phyloP scores from a whole-genome alignment of 2,888 invertebrate species.

The Tipula helvola region DNA sequence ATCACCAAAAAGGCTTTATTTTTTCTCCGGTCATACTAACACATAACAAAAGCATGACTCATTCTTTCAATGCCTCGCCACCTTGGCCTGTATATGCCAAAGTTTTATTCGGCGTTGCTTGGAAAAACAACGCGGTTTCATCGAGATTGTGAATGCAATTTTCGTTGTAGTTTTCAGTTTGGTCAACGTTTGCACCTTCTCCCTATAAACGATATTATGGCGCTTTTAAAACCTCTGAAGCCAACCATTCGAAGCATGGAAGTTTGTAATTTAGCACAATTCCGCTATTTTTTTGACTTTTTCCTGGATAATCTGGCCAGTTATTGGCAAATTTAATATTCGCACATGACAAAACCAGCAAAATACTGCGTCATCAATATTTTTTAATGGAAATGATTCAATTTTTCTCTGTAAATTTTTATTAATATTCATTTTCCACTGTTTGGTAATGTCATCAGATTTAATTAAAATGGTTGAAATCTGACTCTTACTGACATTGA shows the following conservation, averaged over 20 bases:
- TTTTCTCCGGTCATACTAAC: neutral
- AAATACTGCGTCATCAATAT: neutral
- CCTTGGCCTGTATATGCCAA: neutral
- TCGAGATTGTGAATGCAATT: neutral
- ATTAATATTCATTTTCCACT: neutral
- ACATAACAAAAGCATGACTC: neutral
- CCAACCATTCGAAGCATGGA: constrained; percentile 11
- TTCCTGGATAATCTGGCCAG: constrained; percentile 6
- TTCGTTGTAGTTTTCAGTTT: neutral
- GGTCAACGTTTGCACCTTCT: neutral
- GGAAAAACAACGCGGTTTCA: neutral
- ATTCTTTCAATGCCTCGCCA: neutral
- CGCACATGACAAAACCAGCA: neutral
- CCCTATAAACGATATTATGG: neutral
- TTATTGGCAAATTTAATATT: neutral
- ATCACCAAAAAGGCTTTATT: neutral
- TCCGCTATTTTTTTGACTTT: constrained; percentile 11
- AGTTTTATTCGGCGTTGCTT: neutral
- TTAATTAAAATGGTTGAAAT: too few species aligned
- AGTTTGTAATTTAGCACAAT: neutral
- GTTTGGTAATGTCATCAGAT: too few species aligned
- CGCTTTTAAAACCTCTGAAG: neutral
- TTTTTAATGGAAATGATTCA: neutral
- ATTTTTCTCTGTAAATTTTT: neutral
- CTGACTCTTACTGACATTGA: too few species aligned